These are phyloP conservation scores for Sarcophaga variegata DNA, from an alignment of 2,888 invertebrate species.

Conservation along the genomic window DNA sequence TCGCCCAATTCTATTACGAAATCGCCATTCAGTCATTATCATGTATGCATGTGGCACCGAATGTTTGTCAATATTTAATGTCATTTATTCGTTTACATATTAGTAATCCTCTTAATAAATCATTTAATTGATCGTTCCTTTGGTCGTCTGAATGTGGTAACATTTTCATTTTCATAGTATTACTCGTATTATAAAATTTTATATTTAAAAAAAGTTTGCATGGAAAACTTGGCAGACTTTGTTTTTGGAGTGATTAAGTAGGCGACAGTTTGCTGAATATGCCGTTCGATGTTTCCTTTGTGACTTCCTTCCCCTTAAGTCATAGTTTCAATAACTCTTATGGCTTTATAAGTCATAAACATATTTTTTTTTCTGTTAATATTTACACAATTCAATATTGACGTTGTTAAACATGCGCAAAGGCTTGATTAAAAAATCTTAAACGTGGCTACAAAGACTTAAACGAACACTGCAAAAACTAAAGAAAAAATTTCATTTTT, in stretches of 20 bases:
- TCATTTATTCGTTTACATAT: constrained; percentile 43
- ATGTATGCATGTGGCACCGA: not conserved
- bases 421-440: constrained; percentile 28
- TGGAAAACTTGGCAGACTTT: constrained; percentile 41
- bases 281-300: constrained; percentile 18
- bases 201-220: no score
- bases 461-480: not conserved
- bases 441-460: constrained; percentile 23
- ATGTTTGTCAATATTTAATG: constrained; percentile 38
- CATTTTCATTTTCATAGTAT: constrained; percentile 47
- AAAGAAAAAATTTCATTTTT: not conserved
- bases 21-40: not conserved
- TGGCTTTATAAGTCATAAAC: constrained; percentile 26
- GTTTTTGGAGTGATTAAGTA: constrained; percentile 59
- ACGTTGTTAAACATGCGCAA: constrained; percentile 46
- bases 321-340: constrained; percentile 33
- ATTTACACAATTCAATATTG: not conserved
- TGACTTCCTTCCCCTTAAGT: constrained; percentile 7
- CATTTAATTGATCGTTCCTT: constrained; percentile 65
- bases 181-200: no score
- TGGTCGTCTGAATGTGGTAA: constrained; percentile 28
- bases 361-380: not conserved
- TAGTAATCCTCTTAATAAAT: constrained; percentile 63
- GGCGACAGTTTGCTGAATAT: constrained; percentile 56
- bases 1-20: constrained; percentile 55